Base-by-base conservation (phyloP, 2,113 vertebrate genomes). In the Chaetura pelagica region DNA sequence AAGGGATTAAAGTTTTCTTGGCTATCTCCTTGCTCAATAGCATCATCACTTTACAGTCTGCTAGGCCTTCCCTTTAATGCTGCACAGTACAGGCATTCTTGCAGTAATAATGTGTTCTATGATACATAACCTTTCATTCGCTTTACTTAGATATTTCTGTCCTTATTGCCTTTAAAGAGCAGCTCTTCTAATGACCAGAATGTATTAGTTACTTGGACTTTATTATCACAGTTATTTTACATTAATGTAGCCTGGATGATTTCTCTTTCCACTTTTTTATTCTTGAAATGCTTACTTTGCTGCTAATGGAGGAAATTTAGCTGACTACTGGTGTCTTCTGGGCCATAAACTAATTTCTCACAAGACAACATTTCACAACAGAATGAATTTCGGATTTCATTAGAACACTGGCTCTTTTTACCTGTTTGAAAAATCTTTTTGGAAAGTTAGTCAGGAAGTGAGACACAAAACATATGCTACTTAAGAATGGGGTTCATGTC, bases 121-220 rank as follows among this genome's bases (percentile, higher is more conserved):
- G 84, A 74, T 71, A 71, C 71, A 32, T 21, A 87, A 87, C 42
- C 34, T 75, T 84, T 67, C 84, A 81, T 84, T 87, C 87, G 55
- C 29, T 86, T 80, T 91, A 71, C 71, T 87, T 81, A 71, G 51
- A 91, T 29, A 94, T 63, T 87, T 91, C 75, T 81, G 29, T 63
- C 76, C 73, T 78, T 94, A 68, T 71, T 89, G 72, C 7, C 34
- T 32, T 55, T 63, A 87, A 94, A 93, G 68, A 96, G 34, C 12
- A 51, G 32, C 24, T 88, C 68, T 84, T 89, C 64, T 63, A 89
- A 84, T 87, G 15, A 48, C 20, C 58, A 73, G 63, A 86, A 86
- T 27, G 3, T 52, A 61, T 73, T 64, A 69, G 34, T 38, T 88
- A 85, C 62, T 9, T 63, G 18, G 30, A 93, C 81, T 91, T 91